phyloP scores from a whole-genome alignment of 1,140 invertebrate genomes.

The Dermatophagoides farinae region DNA sequence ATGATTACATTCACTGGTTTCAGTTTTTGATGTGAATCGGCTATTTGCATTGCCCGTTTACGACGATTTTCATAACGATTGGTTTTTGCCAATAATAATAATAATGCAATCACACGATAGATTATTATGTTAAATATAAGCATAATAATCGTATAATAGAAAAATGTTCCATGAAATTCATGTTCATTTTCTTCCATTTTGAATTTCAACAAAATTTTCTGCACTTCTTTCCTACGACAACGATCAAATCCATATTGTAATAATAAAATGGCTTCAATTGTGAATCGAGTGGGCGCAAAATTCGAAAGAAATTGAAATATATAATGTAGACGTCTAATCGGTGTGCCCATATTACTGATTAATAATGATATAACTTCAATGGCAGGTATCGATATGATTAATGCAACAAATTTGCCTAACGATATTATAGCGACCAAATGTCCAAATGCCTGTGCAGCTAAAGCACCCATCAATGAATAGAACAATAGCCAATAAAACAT shows the following conservation, averaged over 20 bases:
- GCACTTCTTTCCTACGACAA: background rate
- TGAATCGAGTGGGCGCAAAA: background rate
- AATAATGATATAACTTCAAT: background rate
- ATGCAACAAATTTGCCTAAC: too few species aligned
- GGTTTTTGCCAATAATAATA: background rate
- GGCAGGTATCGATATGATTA: too few species aligned
- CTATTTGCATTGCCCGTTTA: background rate
- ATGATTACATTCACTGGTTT: background rate
- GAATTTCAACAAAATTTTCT: background rate
- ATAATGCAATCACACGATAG: background rate
- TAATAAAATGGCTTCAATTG: background rate
- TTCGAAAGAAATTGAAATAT: slow-evolving; percentile 1
- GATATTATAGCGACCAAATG: background rate
- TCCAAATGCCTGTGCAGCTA: background rate
- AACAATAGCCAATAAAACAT: background rate
- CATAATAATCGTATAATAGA: background rate
- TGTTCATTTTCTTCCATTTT: background rate
- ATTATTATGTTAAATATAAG: background rate
- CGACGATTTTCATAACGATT: background rate
- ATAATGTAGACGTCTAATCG: background rate
- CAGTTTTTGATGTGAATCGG: background rate
- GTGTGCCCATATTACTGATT: background rate
- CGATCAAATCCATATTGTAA: slow-evolving; percentile 10
- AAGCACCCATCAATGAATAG: background rate
- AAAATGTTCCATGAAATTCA: background rate